Percentiles rank a stretch among this genome's conserved stretches.
Conservation (phyloP, 1,140 invertebrate genomes). For the Drosophila simulans region DNA sequence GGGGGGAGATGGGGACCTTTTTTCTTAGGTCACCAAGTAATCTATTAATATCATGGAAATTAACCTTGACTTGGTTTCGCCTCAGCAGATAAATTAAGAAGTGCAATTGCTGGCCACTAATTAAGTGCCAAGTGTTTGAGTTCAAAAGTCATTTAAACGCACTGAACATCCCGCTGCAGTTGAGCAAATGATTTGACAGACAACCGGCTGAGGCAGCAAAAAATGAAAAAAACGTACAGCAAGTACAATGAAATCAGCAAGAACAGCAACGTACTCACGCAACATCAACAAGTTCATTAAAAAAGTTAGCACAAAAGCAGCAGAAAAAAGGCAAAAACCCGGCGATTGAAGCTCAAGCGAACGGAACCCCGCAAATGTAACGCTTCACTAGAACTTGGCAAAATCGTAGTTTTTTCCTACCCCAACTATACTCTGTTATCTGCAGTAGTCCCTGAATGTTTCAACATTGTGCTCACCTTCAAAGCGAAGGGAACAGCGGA, state of each 20-base stretch:
- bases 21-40: no score
- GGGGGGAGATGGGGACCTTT: no score
- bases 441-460: constrained; percentile 42
- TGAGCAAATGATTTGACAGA: constrained; percentile 64
- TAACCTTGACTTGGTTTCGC: background rate
- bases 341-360: constrained; percentile 59
- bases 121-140: constrained; percentile 59
- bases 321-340: constrained; percentile 41
- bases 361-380: constrained; percentile 67
- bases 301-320: constrained; percentile 52
- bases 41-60: background rate
- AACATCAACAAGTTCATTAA: constrained; percentile 80
- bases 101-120: constrained; percentile 41
- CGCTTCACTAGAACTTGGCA: constrained; percentile 73
- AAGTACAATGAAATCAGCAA: constrained; percentile 19
- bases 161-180: constrained; percentile 35
- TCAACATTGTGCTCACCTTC: constrained; percentile 43
- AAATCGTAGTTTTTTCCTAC: constrained; percentile 32
- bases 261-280: constrained; percentile 26
- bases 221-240: constrained; percentile 31
- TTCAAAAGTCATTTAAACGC: constrained; percentile 65
- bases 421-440: constrained; percentile 42
- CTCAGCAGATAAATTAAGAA: constrained; percentile 23
- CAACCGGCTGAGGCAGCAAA: constrained; percentile 34
- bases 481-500: constrained; percentile 25